Evolutionary conservation across 1,140 invertebrate species (phyloP), one percentile per base, ranked within the genome.

Genomic region (Platorchestia sp.): DNA sequence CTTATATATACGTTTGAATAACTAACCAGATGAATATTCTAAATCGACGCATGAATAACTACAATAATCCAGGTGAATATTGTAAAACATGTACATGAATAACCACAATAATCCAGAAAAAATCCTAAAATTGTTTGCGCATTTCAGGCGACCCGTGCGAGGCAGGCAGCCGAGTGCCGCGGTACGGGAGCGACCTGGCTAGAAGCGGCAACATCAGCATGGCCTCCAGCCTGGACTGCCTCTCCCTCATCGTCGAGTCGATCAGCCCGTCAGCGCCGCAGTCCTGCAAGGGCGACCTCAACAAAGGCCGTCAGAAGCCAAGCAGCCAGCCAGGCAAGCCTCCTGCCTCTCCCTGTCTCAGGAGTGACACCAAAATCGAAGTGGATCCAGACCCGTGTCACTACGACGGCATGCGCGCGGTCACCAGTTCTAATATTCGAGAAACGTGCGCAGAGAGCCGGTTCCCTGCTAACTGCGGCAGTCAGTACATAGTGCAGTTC

Each of bases 211-310:
- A 95, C 0, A 47, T 95, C 22, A 95, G 96, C 40, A 97, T 96
- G 0, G 97, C 97, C 0, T 97, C 97, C 40, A 97, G 97, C 95
- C 96, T 97, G 40, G 97, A 97, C 96, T 97, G 97, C 91, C 96
- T 97, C n/a, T 97, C 97, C 16, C 97, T 97, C 90, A 97, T 97
- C 87, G 97, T 97, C 10, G 97, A 97, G 95, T 97, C 97, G 96
- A 97, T 97, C 95, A 97, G 97, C 87, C 97, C 97, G 53, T 97
- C 97, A 87, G 97, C 87, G 95, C 95, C 96, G 7, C 16, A 44
- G 91, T 47, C 91, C 6, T 45, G 91, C 47, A 93, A 93, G 47
- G n/a, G 36, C 40, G 91, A 93, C 44, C 44, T 93, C 36, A 44
- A 93, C 45, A 93, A 93, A 93, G 44, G 7, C 0, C 43, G 91